Conservation (phyloP, 2,888 invertebrate species). For the Galeruca laticollis region DNA sequence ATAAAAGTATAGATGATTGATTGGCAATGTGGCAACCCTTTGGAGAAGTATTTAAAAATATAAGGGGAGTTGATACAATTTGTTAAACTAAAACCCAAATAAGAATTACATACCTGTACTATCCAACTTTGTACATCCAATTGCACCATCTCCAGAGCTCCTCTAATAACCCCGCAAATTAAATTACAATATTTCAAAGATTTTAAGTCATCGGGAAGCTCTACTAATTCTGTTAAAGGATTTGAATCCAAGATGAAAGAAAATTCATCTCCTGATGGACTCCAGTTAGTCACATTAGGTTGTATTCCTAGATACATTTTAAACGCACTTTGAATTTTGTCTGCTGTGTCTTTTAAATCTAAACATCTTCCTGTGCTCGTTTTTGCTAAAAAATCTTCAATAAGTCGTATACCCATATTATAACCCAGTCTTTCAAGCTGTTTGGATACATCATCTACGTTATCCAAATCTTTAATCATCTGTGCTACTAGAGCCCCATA, state of each 20-base stretch:
- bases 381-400: slow-evolving; percentile 97
- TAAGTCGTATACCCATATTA: slow-evolving; percentile 97
- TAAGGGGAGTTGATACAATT: too few species aligned
- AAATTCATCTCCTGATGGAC: slow-evolving; percentile 94
- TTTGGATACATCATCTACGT: slow-evolving; percentile 97
- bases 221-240: slow-evolving; percentile 97
- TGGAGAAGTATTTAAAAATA: too few species aligned
- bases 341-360: slow-evolving; percentile 97
- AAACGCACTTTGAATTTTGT: slow-evolving; percentile 88
- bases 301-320: slow-evolving; percentile 91
- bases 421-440: slow-evolving; percentile 96
- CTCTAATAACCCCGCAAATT: slow-evolving; percentile 90
- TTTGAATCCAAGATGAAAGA: slow-evolving; percentile 95
- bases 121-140: slow-evolving; percentile 96
- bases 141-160: slow-evolving; percentile 99
- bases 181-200: slow-evolving; percentile 92
- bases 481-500: slow-evolving; percentile 98
- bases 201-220: slow-evolving; percentile 87
- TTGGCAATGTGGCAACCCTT: too few species aligned
- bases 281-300: slow-evolving; percentile 95
- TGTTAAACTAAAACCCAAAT: too few species aligned
- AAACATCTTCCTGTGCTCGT: slow-evolving; percentile 90
- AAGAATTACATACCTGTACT: slow-evolving; percentile 69
- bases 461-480: slow-evolving; percentile 96
- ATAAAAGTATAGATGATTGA: too few species aligned